Base-by-base conservation (phyloP, 2,113 vertebrate genomes). In the Edolisoma coerulescens region DNA sequence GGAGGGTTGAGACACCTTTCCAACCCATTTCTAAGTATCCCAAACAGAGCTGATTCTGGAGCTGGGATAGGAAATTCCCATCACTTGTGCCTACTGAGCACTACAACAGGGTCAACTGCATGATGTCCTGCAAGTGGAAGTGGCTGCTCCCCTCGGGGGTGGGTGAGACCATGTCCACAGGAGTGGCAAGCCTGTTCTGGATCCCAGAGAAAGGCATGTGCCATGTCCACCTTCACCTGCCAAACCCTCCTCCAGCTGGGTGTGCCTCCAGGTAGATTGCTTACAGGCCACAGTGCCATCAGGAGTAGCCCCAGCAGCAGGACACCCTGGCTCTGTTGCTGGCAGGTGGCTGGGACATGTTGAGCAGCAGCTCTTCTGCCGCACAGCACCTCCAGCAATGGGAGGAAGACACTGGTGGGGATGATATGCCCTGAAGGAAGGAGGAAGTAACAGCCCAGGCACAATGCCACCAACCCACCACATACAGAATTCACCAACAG, bases 131-230 rank as follows among this genome's bases (percentile, higher is more conserved):
- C 0, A 0, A 61, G 37, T 21, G 42, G 23, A 69, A 78, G 21
- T 0, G 4, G 32, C 65, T 87, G 89, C 37, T 70, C 19, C 14
- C 16, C 50, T 82, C 0, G 0, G 71, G 23, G 37, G 28, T 1
- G 6, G 18, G 37, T 1, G 4, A 91, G 24, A 60, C 2, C 4
- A n/a, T 0, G 0, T 16, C 44, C 52, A 39, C 0, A 0, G 41
- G 30, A 84, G 37, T 30, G 59, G 32, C 37, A 33, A 73, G 32
- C 26, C 32, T 5, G 1, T 15, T 19, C 45, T 30, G 35, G n/a
- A 35, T 10, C 0, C 1, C 44, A 37, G 53, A 26, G 27, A 64
- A 65, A 67, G 67, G 63, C 37, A 39, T 1, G 3, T 28, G 27
- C 60, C 32, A 22, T 0, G 1, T 20, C 35, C 2, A 9, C 52